Evolutionary conservation across 1,140 invertebrate genomes (phyloP), one percentile per base, ranked within the genome.

Genomic region (Phymastichus coffea): DNA sequence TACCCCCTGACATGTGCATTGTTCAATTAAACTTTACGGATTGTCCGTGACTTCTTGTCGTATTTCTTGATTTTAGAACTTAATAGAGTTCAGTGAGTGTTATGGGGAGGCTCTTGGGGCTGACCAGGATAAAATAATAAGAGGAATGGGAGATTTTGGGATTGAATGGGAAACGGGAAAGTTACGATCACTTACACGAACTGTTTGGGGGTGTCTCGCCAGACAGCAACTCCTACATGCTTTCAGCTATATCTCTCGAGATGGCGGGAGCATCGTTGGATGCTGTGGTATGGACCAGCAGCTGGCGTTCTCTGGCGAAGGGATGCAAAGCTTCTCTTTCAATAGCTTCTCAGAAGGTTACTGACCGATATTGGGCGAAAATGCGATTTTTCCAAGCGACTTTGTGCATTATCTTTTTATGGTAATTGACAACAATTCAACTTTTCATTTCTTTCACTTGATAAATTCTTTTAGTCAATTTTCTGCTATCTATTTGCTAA

Each of bases 221-320:
- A 67, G n/a, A 3, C 20, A 38, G 30, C 66, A 69, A 66, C 70
- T 73, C 69, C 64, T 54, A 22, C 41, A 53, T 46, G 46, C 64
- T 17, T 76, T 73, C 47, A 4, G 8, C 1, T 0, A 2, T 14
- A 3, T 26, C 4, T 56, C 67, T 25, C 56, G 12, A 74, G 74
- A 65, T 67, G 57, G 73, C 68, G 61, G 26, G 41, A 43, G 22
- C 25, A 8, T 30, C 8, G 3, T 10, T 30, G 61, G 69, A 74
- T 72, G 74, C 70, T 76, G 70, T 22, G 37, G 63, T 4, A 12
- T 74, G 71, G 69, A 77, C 72, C 73, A 70, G 66, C 63, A 58
- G 19, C 70, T 78, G 71, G 74, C 70, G 76, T 53, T 49, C 73
- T 67, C 76, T 78, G 49, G 43, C 19, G 71, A 59, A 46, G 52